These are phyloP conservation scores for Melieria crassipennis DNA, from an alignment of 2,888 invertebrate genomes.

Conservation along the genomic window DNA sequence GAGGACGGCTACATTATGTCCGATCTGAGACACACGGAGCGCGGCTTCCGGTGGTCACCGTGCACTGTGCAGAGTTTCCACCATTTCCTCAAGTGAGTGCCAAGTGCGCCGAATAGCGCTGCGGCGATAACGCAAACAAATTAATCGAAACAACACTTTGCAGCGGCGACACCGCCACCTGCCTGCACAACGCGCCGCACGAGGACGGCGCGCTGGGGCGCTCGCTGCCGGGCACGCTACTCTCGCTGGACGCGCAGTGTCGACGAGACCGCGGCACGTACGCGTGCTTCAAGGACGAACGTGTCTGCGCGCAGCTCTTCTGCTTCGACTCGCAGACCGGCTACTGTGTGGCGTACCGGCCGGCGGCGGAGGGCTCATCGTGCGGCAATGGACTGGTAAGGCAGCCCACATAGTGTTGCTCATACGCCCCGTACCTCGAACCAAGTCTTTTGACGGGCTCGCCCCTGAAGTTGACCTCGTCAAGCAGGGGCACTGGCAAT, in stretches of 20 bases:
- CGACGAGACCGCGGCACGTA: constrained; percentile 92
- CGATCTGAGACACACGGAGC: constrained; percentile 91
- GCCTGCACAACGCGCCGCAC: constrained; percentile 91
- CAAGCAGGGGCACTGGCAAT: too few species aligned
- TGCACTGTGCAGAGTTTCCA: constrained; percentile 94
- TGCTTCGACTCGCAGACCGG: constrained; percentile 95
- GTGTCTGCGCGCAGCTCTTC: constrained; percentile 94
- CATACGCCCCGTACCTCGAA: not conserved
- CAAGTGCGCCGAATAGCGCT: constrained; percentile 59
- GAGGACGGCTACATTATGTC: constrained; percentile 97
- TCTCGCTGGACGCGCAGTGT: constrained; percentile 92
- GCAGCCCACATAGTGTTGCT: not conserved
- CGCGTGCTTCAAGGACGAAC: constrained; percentile 86
- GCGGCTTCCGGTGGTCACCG: constrained; percentile 94
- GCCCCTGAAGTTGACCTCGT: too few species aligned
- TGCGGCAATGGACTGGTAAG: constrained; percentile 92
- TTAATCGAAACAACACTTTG: constrained; percentile 39
- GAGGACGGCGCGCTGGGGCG: constrained; percentile 91
- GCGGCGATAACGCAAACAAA: constrained; percentile 90
- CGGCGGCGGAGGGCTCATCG: constrained; percentile 92
- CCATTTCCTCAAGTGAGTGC: constrained; percentile 89
- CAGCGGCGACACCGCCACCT: constrained; percentile 94
- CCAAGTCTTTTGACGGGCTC: not conserved
- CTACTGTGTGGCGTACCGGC: constrained; percentile 94
- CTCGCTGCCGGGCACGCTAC: constrained; percentile 86